Conservation (phyloP, 2,113 vertebrate genomes). For the Lynx canadensis region DNA sequence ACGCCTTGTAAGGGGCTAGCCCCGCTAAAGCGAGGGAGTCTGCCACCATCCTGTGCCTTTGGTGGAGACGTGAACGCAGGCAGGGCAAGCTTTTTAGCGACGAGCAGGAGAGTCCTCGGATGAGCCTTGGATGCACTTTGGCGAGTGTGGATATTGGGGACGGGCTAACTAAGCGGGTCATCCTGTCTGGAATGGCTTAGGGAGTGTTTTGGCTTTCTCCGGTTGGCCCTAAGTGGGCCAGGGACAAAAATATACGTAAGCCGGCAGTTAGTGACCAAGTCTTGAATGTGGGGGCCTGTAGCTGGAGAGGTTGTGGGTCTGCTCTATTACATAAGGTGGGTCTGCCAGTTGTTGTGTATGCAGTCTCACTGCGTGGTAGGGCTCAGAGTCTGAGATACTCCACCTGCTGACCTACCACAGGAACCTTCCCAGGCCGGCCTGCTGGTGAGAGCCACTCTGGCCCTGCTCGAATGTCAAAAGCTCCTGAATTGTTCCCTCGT, state of each 20-base stretch:
- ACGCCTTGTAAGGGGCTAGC: background rate
- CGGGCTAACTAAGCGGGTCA: background rate
- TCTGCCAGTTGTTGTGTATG: too few relatives aligned
- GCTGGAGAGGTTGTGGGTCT: background rate
- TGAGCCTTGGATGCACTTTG: background rate
- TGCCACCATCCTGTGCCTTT: accelerated
- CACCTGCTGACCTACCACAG: background rate
- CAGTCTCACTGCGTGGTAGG: background rate
- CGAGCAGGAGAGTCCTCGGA: accelerated
- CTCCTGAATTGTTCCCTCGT: background rate
- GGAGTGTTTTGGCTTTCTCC: background rate
- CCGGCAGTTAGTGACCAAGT: background rate
- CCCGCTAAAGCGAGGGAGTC: background rate
- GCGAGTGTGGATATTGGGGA: background rate
- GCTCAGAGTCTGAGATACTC: background rate
- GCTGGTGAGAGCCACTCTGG: background rate
- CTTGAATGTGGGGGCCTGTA: background rate
- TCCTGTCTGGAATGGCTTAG: background rate
- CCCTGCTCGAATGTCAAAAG: background rate
- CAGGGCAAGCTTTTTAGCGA: too few relatives aligned
- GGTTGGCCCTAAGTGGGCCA: background rate
- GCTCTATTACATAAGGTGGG: background rate
- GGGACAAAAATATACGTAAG: background rate
- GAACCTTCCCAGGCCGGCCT: background rate
- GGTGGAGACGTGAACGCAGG: background rate